Conservation (phyloP, 2,888 invertebrate genomes). For the Scrobipalpa costella region DNA sequence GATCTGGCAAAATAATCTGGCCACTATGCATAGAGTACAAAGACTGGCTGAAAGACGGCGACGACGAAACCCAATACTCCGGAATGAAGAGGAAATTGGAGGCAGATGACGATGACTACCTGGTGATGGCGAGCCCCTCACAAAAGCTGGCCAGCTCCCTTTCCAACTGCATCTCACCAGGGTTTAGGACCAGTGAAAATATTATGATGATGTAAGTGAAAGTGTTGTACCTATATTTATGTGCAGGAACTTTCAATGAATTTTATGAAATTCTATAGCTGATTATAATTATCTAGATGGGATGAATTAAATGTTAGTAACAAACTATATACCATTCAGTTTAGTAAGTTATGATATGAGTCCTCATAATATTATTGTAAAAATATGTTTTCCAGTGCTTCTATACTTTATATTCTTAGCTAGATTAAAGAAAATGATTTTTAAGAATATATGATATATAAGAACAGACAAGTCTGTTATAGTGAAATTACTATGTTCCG, state of each 20-base stretch:
- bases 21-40: constrained; percentile 79
- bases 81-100: constrained; percentile 65
- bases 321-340: neutral
- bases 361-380: neutral
- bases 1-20: constrained; percentile 76
- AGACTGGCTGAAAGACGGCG: constrained; percentile 64
- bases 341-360: neutral
- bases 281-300: neutral
- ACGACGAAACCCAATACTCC: constrained; percentile 65
- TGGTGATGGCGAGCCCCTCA: constrained; percentile 59
- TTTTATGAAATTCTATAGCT: neutral
- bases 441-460: neutral
- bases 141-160: constrained; percentile 59
- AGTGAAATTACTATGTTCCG: constrained; percentile 10
- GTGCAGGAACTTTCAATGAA: neutral
- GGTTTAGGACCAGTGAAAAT: constrained; percentile 67
- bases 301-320: constrained; percentile 1
- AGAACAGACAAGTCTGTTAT: neutral
- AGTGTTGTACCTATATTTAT: neutral
- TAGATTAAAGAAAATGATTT: neutral
- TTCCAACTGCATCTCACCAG: constrained; percentile 66
- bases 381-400: constrained; percentile 1
- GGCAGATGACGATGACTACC: constrained; percentile 71
- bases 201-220: constrained; percentile 41
- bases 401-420: neutral